A percentile compares a stretch with the other conserved stretches of the same genome.
Evolutionary conservation across 2,113 vertebrate genomes (phyloP).

Genomic region (Puma concolor): DNA sequence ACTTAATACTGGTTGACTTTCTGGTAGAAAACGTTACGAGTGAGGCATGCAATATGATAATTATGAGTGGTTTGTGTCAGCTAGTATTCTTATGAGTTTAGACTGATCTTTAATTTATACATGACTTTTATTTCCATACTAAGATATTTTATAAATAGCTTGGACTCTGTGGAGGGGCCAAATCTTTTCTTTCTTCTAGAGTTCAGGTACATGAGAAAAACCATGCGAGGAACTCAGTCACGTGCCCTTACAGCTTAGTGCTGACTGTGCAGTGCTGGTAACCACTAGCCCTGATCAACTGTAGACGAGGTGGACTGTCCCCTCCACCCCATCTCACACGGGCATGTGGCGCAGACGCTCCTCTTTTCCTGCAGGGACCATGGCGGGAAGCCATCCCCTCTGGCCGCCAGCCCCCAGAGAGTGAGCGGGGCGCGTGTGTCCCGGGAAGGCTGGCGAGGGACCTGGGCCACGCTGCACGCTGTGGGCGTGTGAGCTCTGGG

Average conservation of each 20-base stretch:
- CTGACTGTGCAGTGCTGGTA: rapidly evolving
- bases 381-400: background rate
- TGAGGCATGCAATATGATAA: background rate
- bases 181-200: background rate
- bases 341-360: background rate
- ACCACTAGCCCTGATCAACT: rapidly evolving
- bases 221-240: background rate
- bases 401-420: background rate
- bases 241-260: background rate
- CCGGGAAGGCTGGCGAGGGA: background rate
- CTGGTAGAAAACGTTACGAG: background rate
- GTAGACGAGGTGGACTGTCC: rapidly evolving
- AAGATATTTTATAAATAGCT: conserved; percentile 25
- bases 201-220: background rate
- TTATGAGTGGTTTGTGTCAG: background rate
- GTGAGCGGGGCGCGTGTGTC: background rate
- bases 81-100: background rate
- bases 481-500: background rate
- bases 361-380: background rate
- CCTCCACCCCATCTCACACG: too few relatives aligned
- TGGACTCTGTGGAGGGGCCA: background rate
- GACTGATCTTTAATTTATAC: background rate
- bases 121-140: background rate
- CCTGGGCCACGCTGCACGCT: background rate
- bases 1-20: background rate